Conservation (phyloP, 2,888 invertebrate species). For the Ormyrus pomaceus region DNA sequence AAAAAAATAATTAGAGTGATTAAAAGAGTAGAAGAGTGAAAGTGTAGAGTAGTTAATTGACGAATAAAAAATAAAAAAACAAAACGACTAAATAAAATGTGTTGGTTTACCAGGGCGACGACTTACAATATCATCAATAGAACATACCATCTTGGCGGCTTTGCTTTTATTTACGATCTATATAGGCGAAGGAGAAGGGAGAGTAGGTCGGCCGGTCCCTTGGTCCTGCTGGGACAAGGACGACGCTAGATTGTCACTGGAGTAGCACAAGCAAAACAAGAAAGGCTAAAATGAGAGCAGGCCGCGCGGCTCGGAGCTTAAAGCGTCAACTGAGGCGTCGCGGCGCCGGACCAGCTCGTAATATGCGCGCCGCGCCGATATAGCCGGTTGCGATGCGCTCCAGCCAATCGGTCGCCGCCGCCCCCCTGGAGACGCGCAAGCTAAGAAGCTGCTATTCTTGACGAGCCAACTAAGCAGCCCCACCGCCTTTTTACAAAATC, state of each 20-base stretch:
- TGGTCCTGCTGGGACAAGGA: too few species aligned
- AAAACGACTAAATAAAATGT: constrained; percentile 59
- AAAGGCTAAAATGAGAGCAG: too few species aligned
- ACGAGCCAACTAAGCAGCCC: too few species aligned
- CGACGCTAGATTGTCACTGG: too few species aligned
- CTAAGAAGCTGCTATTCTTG: constrained; percentile 45
- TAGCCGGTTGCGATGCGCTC: constrained; percentile 67
- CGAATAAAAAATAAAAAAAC: constrained; percentile 60
- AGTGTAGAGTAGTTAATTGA: constrained; percentile 39
- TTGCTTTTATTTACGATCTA: constrained; percentile 29
- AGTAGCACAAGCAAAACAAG: too few species aligned
- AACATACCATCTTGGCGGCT: constrained; percentile 74
- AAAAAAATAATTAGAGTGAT: constrained; percentile 33
- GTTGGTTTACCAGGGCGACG: constrained; percentile 74
- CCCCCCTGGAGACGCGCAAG: constrained; percentile 65
- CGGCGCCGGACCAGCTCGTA: constrained; percentile 64
- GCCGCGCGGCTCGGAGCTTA: constrained; percentile 16
- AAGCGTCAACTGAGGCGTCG: constrained; percentile 62
- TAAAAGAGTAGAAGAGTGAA: constrained; percentile 16
- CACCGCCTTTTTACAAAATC: too few species aligned
- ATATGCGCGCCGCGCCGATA: constrained; percentile 71
- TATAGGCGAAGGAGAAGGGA: too few species aligned
- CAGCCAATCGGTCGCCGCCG: constrained; percentile 53
- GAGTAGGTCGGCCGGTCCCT: too few species aligned
- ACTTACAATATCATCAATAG: constrained; percentile 76